These are phyloP conservation scores for Pyrocephalus nanus DNA, from an alignment of 2,797 vertebrate species.

Conservation along the genomic window DNA sequence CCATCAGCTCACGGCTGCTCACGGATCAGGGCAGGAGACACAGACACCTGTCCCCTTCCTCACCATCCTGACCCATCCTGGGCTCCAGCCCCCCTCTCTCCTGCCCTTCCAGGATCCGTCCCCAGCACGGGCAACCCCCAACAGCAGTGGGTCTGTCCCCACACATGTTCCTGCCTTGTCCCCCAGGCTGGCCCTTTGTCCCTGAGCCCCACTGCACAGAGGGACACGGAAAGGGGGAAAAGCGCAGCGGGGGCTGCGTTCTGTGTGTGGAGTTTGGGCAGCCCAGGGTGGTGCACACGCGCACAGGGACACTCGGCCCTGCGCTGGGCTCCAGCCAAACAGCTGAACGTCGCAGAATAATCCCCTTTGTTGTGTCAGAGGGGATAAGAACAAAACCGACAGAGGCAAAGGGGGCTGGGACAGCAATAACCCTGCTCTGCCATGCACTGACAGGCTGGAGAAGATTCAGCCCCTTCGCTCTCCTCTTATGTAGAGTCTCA, in stretches of 20 bases:
- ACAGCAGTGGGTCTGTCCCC: accelerated
- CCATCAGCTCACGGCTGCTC: background rate
- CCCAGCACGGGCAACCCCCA: background rate
- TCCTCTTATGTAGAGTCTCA: accelerated
- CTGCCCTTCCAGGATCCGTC: background rate
- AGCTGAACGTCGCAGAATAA: constrained; percentile 24
- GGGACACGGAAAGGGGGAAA: background rate
- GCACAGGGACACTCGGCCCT: background rate
- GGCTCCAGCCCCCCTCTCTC: too few relatives aligned
- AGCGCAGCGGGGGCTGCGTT: accelerated
- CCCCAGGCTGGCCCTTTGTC: background rate
- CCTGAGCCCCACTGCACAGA: background rate
- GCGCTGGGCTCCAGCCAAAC: background rate
- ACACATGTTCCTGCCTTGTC: accelerated
- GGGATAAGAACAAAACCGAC: constrained; percentile 13
- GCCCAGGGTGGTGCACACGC: background rate
- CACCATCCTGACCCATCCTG: background rate
- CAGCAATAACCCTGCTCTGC: background rate
- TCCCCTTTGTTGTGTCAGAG: constrained; percentile 29
- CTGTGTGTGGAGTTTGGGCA: background rate
- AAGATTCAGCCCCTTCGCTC: accelerated
- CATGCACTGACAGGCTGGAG: background rate
- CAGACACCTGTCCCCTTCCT: background rate
- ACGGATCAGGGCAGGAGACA: background rate
- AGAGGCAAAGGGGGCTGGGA: background rate